Base-by-base conservation (phyloP, 2,113 vertebrate species). In the Ceratotherium simum region DNA sequence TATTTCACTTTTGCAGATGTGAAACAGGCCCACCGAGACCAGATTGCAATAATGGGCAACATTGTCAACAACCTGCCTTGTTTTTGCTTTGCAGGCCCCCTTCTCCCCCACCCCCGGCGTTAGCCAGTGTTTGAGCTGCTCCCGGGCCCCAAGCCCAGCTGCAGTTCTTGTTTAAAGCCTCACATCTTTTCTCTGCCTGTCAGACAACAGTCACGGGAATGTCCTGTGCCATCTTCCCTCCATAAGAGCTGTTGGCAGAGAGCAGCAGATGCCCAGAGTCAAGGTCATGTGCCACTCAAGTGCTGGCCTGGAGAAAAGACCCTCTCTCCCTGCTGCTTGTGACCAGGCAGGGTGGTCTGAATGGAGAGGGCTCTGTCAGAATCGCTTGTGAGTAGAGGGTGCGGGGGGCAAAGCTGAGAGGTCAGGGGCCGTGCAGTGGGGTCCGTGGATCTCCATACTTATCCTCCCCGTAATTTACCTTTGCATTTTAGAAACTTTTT, bases 261-360 rank as follows among this genome's bases (percentile, higher is more conserved):
- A 97, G 95, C 89, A 97, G 94, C 97, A 97, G 96, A 97, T 97
- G 97, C 96, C 95, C 90, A 92, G 86, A 97, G 92, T 97, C 58
- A 58, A 91, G 93, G 95, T 98, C 98, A 98, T 97, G 98, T 98
- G 98, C 97, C 69, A 18, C 97, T 98, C 98, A 98, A 98, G 97
- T 98, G 97, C 97, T 69, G 79, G 84, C n/a, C 80, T 81, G 76
- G 97, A 98, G 96, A 98, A 97, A 96, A 97, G 96, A 69, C 86
- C 92, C 95, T 93, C 79, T 96, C 95, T 97, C 91, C 96, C 70
- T 87, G 96, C 54, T 95, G 65, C 96, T 96, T 97, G 98, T 98
- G 97, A 98, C 97, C 62, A 58, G 86, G 88, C 95, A 54, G 91
- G 82, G 75, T 33, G 72, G 42, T 67, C 17, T 64, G 87, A 96